Evolutionary conservation across 2,797 vertebrate genomes (phyloP), one percentile per base, ranked within the genome.

Genomic region (Coluber constrictor): DNA sequence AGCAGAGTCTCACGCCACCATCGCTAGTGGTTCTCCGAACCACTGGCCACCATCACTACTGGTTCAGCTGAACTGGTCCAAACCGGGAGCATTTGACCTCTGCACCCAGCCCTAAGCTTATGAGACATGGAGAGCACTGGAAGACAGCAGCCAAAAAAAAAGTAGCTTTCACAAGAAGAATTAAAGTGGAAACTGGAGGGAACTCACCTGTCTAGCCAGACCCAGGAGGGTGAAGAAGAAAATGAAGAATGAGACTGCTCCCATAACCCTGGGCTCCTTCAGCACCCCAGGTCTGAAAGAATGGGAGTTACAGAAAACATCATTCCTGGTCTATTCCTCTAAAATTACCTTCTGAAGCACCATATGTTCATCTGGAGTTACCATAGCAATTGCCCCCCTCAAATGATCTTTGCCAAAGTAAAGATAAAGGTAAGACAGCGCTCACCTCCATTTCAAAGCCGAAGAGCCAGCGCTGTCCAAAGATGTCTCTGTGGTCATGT

Each of bases 231-330:
- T 97, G 60, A 98, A 96, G 95, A 98, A 99, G 94, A 99, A 99
- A 95, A 99, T 96, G 94, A 98, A 98, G 91, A 99, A 98, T 96
- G 98, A 99, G 91, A 99, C 95, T 3, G 98, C 98, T 1, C 98
- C 98, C 98, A 99, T 98, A 96, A 99, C 96, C 83, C 98, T 98
- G 83, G 98, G 98, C 57, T 99, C 98, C 95, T 99, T 99, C 90
- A 99, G 96, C 27, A 99, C 97, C 18, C 98, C 98, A 0, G 98
- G 98, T 29, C 98, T 99, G 92, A 47, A 47, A 54, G 51, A 3
- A 3, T 88, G 57, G 47, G n/a, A 47, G 16, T 83, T 88, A 93
- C 1, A 79, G 88, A 92, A 47, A 43, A 88, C 18, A 90, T 0
- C 0, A 56, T 7, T n/a, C 59, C 47, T 63, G 10, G 3, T 16